phyloP scores from a whole-genome alignment of 1,140 invertebrate genomes.

The Chlorops oryzae region DNA sequence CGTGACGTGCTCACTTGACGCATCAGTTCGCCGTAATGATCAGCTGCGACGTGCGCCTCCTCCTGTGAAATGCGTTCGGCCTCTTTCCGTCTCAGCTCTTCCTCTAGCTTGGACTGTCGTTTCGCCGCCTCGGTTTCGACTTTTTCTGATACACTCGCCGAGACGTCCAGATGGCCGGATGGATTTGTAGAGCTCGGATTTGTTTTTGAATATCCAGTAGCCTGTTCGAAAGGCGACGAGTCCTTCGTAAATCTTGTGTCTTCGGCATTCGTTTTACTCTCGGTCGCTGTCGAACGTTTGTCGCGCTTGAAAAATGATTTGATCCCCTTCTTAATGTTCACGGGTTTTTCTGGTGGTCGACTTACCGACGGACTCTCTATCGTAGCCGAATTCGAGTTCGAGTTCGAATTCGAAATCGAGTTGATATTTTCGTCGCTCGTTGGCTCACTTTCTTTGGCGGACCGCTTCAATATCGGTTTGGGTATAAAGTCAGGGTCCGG shows the following conservation, averaged over 20 bases:
- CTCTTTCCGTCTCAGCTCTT: constrained; percentile 32
- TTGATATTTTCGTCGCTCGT: too few species aligned
- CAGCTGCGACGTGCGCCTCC: constrained; percentile 62
- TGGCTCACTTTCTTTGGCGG: constrained; percentile 47
- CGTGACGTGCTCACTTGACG: constrained; percentile 57
- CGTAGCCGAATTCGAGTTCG: constrained; percentile 1
- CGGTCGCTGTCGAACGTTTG: constrained; percentile 32
- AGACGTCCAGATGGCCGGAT: constrained; percentile 15
- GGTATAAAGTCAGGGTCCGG: constrained; percentile 61
- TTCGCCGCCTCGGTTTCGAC: constrained; percentile 30
- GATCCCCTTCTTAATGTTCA: constrained; percentile 39
- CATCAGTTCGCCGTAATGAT: constrained; percentile 75
- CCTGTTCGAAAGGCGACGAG: too few species aligned
- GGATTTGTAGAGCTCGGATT: neutral
- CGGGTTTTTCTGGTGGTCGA: too few species aligned
- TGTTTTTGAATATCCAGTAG: too few species aligned
- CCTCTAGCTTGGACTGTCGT: constrained; percentile 33
- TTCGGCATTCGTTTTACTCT: constrained; percentile 40
- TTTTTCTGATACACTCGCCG: constrained; percentile 31
- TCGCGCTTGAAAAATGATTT: constrained; percentile 44
- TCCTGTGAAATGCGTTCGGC: constrained; percentile 49
- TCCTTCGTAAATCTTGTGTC: constrained; percentile 18
- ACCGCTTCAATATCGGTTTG: constrained; percentile 66
- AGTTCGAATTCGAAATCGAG: neutral
- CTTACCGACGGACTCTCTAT: neutral